Evolutionary conservation across 2,888 invertebrate species (phyloP).

Genomic region (Lycophotia porphyrea): DNA sequence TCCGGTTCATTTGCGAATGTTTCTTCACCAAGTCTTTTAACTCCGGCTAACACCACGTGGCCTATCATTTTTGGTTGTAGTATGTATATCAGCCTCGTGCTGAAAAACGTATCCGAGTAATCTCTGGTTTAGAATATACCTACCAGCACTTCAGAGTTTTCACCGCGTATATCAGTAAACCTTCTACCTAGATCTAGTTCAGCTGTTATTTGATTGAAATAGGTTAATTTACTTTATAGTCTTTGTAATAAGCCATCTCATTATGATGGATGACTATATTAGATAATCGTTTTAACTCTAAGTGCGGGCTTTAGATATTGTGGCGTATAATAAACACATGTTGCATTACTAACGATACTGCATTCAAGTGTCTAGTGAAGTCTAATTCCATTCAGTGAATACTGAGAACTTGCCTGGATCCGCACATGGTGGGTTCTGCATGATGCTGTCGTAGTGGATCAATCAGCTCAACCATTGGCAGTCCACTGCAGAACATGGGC

Average conservation of each 20-base stretch:
- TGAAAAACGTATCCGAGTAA: too few species aligned
- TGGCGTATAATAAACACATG: conserved; percentile 10
- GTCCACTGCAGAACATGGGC: not conserved
- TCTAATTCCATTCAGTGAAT: not conserved
- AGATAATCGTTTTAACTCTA: not conserved
- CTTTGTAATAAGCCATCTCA: not conserved
- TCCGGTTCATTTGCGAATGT: not conserved
- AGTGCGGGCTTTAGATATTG: conserved; percentile 13
- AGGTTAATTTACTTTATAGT: not conserved
- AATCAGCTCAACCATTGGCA: not conserved
- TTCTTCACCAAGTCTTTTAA: not conserved
- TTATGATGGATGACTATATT: not conserved
- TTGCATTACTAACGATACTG: not conserved
- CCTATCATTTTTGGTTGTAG: not conserved
- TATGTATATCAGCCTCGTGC: not conserved
- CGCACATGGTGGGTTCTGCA: not conserved
- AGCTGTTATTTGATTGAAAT: not conserved
- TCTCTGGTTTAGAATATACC: not conserved
- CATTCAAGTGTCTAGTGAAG: not conserved
- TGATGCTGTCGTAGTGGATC: not conserved
- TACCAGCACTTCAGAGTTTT: too few species aligned
- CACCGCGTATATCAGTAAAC: not conserved
- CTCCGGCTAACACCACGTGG: not conserved
- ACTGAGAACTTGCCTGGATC: not conserved
- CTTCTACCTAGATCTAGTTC: not conserved